Evolutionary conservation across 64 coral and sea anemone genomes (phyloP).

Genomic region (Montipora foliosa): DNA sequence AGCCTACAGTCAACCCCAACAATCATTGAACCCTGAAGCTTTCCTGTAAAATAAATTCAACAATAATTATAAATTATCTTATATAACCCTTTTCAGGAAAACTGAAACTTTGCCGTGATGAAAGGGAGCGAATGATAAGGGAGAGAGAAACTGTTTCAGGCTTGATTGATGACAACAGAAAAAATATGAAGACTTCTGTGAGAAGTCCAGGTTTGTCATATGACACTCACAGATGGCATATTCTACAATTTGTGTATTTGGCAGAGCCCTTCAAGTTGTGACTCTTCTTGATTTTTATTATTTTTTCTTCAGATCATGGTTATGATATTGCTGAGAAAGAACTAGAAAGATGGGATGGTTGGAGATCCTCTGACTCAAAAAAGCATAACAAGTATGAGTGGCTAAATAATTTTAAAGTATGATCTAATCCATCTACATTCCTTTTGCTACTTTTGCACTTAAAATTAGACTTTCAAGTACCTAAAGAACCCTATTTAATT

Average conservation of each 20-base stretch:
- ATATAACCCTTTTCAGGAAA: constrained; percentile 63
- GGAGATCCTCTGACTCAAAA: constrained; percentile 5
- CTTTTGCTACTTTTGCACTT: too few relatives aligned
- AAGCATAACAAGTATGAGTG: background rate
- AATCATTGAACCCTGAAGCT: background rate
- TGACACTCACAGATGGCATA: background rate
- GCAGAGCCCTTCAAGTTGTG: background rate
- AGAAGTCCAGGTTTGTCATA: background rate
- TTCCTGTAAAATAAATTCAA: background rate
- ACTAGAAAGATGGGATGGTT: background rate
- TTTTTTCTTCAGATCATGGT: background rate
- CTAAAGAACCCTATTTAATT: too few relatives aligned
- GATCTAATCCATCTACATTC: too few relatives aligned
- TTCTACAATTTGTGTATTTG: background rate
- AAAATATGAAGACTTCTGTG: background rate
- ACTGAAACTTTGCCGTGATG: constrained; percentile 84
- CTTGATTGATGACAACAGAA: background rate
- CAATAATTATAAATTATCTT: background rate
- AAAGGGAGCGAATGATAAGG: constrained; percentile 86
- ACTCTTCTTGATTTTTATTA: background rate
- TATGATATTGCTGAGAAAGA: background rate
- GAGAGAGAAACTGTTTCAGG: background rate
- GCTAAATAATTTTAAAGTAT: background rate
- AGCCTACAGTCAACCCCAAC: too few relatives aligned
- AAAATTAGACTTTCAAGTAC: too few relatives aligned